These are phyloP conservation scores for Penelope pileata DNA, from an alignment of 2,113 vertebrate genomes.

Conservation along the genomic window DNA sequence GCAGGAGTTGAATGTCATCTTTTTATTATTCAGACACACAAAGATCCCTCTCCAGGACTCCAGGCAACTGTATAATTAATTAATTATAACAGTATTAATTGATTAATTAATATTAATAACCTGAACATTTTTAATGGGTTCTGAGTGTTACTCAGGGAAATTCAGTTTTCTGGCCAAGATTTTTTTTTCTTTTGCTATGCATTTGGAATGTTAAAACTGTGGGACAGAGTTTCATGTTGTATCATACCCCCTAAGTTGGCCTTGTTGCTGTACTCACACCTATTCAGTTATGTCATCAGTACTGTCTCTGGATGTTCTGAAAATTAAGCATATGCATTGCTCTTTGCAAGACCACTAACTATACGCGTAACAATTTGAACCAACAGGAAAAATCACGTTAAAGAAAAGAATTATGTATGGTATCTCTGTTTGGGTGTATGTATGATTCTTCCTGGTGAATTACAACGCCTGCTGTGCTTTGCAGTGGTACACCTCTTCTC, in stretches of 20 bases:
- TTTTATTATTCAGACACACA: slow-evolving; percentile 30
- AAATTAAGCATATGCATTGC: neutral
- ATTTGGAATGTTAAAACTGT: neutral
- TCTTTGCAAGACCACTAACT: neutral
- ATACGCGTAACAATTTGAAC: neutral
- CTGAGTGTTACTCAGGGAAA: slow-evolving; percentile 13
- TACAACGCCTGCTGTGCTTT: neutral
- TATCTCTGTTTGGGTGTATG: neutral
- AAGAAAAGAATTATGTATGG: neutral
- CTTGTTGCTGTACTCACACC: neutral
- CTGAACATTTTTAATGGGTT: neutral
- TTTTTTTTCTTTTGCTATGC: neutral
- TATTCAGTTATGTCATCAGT: neutral
- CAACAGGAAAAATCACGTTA: neutral
- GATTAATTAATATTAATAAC: slow-evolving; percentile 65
- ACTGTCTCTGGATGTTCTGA: neutral
- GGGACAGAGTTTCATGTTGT: neutral
- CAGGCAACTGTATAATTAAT: slow-evolving; percentile 56
- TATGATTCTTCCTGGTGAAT: neutral
- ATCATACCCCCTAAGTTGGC: neutral
- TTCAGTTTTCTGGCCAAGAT: neutral
- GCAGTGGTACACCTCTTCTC: neutral
- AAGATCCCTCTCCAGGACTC: slow-evolving; percentile 31
- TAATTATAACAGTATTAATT: slow-evolving; percentile 58
- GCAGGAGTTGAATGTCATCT: neutral